These are phyloP conservation scores for Boleophthalmus pectinirostris DNA, from an alignment of 2,113 vertebrate species.

Conservation along the genomic window DNA sequence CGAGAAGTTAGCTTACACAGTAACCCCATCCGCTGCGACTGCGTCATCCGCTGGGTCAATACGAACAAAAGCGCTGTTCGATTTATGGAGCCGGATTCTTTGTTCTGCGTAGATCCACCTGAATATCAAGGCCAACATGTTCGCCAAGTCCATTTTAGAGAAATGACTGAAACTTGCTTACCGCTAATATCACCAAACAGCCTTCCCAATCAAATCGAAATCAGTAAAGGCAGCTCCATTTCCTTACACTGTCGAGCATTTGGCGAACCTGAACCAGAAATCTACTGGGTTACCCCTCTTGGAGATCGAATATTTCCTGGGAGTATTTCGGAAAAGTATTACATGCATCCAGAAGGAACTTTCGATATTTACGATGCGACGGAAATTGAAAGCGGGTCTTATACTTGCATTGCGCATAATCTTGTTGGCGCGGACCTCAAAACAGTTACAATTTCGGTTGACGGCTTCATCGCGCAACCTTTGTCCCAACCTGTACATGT, in stretches of 20 bases:
- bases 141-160: slow-evolving; percentile 88
- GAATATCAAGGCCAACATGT: slow-evolving; percentile 91
- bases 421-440: slow-evolving; percentile 91
- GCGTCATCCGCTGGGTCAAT: slow-evolving; percentile 94
- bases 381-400: slow-evolving; percentile 84
- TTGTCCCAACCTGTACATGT: slow-evolving; percentile 78
- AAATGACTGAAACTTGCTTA: slow-evolving; percentile 95
- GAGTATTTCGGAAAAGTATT: slow-evolving; percentile 81
- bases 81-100: slow-evolving; percentile 92
- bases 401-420: slow-evolving; percentile 93
- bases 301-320: slow-evolving; percentile 86
- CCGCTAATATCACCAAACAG: slow-evolving; percentile 90
- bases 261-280: slow-evolving; percentile 91
- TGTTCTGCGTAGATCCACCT: slow-evolving; percentile 90
- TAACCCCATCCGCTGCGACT: slow-evolving; percentile 93
- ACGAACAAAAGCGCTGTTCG: slow-evolving; percentile 89
- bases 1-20: slow-evolving; percentile 94
- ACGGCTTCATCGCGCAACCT: slow-evolving; percentile 79
- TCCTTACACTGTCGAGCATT: slow-evolving; percentile 92
- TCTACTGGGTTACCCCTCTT: slow-evolving; percentile 91
- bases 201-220: slow-evolving; percentile 80
- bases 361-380: slow-evolving; percentile 85
- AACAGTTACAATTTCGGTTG: slow-evolving; percentile 85
- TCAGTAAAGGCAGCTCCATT: slow-evolving; percentile 78
- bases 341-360: slow-evolving; percentile 89